A percentile compares a stretch with the other conserved stretches of the same genome.
Conservation (phyloP, 2,888 invertebrate species). For the Scelioninae gen. 2 region DNA sequence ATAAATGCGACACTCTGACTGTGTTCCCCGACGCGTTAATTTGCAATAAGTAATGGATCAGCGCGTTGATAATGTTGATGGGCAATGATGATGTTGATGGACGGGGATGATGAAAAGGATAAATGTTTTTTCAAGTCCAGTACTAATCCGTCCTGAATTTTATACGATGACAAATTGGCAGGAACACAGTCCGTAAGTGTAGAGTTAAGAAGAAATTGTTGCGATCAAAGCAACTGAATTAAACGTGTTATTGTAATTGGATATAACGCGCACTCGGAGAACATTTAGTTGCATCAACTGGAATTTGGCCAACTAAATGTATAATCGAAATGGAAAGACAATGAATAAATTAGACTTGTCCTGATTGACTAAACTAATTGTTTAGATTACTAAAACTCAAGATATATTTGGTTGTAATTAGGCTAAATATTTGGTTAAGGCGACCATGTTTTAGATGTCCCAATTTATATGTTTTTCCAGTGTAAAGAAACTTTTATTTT, state of each 20-base stretch:
- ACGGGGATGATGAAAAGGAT: constrained; percentile 8
- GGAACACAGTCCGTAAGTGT: constrained; percentile 45
- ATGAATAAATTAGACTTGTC: no score
- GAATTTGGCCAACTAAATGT: no score
- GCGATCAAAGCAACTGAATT: constrained; percentile 27
- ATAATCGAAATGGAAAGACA: no score
- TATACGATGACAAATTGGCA: constrained; percentile 43
- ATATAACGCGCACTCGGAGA: background rate
- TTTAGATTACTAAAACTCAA: no score
- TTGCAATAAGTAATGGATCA: constrained; percentile 12
- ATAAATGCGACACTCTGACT: constrained; percentile 12
- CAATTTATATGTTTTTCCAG: no score
- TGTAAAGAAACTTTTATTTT: no score
- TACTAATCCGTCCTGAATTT: constrained; percentile 53
- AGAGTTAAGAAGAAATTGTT: constrained; percentile 26
- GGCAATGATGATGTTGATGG: no score
- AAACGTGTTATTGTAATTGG: constrained; percentile 8
- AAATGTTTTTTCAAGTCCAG: constrained; percentile 31
- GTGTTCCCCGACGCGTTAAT: constrained; percentile 14
- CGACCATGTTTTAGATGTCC: no score
- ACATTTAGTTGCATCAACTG: no score
- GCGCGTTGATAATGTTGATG: constrained; percentile 13
- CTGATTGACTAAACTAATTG: no score
- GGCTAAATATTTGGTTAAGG: no score
- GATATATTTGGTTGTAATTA: no score